These are phyloP conservation scores for Poeciliopsis presidionis DNA, from an alignment of 2,797 vertebrate species.

Conservation along the genomic window DNA sequence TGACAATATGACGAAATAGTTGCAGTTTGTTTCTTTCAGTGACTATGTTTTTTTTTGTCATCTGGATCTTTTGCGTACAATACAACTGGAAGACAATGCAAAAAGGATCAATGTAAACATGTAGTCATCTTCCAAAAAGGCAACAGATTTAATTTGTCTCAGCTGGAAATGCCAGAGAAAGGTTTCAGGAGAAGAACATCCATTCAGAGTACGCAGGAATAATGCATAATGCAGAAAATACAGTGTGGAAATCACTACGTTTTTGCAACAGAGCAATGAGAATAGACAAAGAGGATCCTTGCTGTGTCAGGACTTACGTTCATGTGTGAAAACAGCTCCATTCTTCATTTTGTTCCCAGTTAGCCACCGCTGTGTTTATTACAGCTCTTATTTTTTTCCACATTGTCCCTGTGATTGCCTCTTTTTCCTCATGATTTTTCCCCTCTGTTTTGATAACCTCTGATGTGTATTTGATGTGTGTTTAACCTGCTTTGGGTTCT, in stretches of 20 bases:
- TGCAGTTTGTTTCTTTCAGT: neutral
- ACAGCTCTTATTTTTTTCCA: neutral
- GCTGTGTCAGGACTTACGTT: neutral
- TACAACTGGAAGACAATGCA: neutral
- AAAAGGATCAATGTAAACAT: neutral
- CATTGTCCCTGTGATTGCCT: slow-evolving; percentile 2
- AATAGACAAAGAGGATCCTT: slow-evolving; percentile 3
- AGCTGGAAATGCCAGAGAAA: neutral
- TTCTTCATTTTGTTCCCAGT: slow-evolving; percentile 12
- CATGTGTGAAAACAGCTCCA: slow-evolving; percentile 2
- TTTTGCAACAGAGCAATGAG: neutral
- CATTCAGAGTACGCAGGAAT: neutral
- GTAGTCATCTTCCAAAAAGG: neutral
- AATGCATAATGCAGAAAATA: neutral
- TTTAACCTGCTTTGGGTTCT: neutral
- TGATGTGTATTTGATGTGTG: neutral
- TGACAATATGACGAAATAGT: neutral
- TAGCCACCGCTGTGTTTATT: slow-evolving; percentile 13
- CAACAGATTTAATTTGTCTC: neutral
- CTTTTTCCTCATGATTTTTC: slow-evolving; percentile 6
- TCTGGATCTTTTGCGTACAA: neutral
- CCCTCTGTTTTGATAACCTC: neutral
- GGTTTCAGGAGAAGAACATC: neutral
- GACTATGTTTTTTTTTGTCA: neutral
- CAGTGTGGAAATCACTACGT: neutral